A percentile compares a stretch with the other conserved stretches of the same genome.
Conservation (phyloP, 2,888 invertebrate species). For the Lycophotia porphyrea region DNA sequence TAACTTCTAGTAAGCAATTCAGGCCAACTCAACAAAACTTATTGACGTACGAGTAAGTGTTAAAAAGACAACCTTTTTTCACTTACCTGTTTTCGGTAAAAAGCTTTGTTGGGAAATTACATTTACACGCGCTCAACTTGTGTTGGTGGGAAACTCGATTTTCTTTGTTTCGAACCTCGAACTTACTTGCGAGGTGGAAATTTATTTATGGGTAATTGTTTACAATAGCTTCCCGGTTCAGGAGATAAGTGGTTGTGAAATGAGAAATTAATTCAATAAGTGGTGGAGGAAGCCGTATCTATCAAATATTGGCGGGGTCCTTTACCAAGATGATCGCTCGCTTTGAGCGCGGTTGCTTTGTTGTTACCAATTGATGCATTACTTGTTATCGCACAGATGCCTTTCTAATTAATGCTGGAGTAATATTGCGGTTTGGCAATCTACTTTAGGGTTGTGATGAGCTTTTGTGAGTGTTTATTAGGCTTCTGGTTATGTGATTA, state of each 20-base stretch:
- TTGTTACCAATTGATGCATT: conserved; percentile 52
- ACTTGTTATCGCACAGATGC: conserved; percentile 22
- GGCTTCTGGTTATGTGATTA: background rate
- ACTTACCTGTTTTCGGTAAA: conserved; percentile 58
- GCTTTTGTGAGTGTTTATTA: background rate
- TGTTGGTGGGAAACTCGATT: conserved; percentile 63
- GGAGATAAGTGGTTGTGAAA: conserved; percentile 67
- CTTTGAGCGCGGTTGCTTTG: conserved; percentile 41
- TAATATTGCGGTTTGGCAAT: conserved; percentile 40
- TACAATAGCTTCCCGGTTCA: conserved; percentile 68
- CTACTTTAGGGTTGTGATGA: conserved; percentile 9
- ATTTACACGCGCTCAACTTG: conserved; percentile 64
- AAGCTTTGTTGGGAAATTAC: conserved; percentile 64
- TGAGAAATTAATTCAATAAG: conserved; percentile 74
- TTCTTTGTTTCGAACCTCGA: conserved; percentile 62
- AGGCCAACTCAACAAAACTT: conserved; percentile 38
- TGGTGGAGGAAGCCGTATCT: conserved; percentile 49
- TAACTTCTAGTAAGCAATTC: conserved; percentile 18
- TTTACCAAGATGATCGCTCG: conserved; percentile 34
- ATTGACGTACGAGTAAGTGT: conserved; percentile 37
- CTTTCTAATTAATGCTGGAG: conserved; percentile 46
- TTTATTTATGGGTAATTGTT: conserved; percentile 72
- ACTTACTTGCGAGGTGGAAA: conserved; percentile 65
- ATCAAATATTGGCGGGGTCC: conserved; percentile 54
- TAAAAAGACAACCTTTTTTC: conserved; percentile 60